Conservation (phyloP, 2,113 vertebrate species). For the Pseudois nayaur region DNA sequence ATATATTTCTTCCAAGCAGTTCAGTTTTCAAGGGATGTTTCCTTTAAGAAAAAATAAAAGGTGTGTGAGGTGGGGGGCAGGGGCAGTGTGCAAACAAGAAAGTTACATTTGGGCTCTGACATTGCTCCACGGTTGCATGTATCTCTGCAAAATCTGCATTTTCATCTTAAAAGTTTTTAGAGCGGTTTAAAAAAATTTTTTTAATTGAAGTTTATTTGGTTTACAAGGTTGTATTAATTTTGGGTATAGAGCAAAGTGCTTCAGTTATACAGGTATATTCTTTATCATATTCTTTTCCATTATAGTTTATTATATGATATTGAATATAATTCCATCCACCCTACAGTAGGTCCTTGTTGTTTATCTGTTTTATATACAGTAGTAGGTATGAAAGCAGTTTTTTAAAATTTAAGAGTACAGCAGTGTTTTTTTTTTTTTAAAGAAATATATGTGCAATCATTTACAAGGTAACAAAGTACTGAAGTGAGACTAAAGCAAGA, state of each 20-base stretch:
- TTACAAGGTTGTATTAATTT: background rate
- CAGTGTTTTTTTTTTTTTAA: background rate
- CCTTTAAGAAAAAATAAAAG: conserved; percentile 42
- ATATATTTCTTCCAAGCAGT: conserved; percentile 34
- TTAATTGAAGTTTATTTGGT: background rate
- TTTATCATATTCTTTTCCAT: background rate
- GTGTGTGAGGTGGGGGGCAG: rapidly evolving
- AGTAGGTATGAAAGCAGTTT: background rate
- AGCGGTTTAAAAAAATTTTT: background rate
- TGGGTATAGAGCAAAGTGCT: background rate
- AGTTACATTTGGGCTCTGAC: background rate
- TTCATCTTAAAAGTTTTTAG: conserved; percentile 45
- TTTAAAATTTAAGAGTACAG: background rate
- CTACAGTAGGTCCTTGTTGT: background rate
- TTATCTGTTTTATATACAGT: background rate
- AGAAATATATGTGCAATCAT: background rate
- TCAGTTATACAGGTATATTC: background rate
- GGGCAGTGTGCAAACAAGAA: background rate
- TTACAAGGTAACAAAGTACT: conserved; percentile 35
- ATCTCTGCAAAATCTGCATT: background rate
- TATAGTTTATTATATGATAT: background rate
- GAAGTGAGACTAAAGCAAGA: background rate
- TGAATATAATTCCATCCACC: background rate
- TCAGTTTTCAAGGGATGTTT: conserved; percentile 4
- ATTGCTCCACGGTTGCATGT: background rate